Evolutionary conservation across 1,140 invertebrate species (phyloP).

Genomic region (Drosophila erecta): DNA sequence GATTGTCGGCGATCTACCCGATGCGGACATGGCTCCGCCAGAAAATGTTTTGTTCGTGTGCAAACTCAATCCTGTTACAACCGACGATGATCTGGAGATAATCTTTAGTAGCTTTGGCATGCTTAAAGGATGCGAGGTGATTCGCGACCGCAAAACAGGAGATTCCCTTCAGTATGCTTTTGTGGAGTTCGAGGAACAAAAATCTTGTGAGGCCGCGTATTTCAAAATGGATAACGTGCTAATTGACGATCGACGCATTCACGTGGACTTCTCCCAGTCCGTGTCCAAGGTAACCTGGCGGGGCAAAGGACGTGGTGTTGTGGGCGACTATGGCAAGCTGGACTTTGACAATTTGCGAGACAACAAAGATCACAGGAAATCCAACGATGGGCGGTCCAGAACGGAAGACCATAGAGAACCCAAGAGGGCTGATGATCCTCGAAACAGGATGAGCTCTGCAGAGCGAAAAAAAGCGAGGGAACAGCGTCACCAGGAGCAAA

Average conservation of each 20-base stretch:
- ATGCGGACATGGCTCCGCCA: constrained; percentile 98
- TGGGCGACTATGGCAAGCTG: constrained; percentile 47
- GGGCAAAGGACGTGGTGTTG: constrained; percentile 92
- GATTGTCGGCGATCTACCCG: constrained; percentile 99
- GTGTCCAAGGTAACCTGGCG: constrained; percentile 96
- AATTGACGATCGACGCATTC: constrained; percentile 99
- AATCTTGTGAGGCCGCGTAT: constrained; percentile 98
- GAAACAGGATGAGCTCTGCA: constrained; percentile 30
- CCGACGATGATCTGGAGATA: constrained; percentile 98
- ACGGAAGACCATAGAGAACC: neutral
- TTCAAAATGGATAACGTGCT: constrained; percentile 99
- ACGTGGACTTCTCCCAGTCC: constrained; percentile 99
- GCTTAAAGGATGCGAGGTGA: constrained; percentile 98
- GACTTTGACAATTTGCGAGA: constrained; percentile 76
- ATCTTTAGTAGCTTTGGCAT: constrained; percentile 99
- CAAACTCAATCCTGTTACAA: constrained; percentile 99
- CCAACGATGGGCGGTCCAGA: constrained; percentile 8
- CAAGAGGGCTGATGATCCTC: constrained; percentile 24
- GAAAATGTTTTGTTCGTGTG: constrained; percentile 99
- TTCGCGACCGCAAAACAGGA: constrained; percentile 95
- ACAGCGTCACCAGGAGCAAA: constrained; percentile 58
- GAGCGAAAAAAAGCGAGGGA: constrained; percentile 61
- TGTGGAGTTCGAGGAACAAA: constrained; percentile 98
- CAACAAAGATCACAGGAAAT: constrained; percentile 28
- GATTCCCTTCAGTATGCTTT: constrained; percentile 99